Conservation (phyloP, 2,888 invertebrate species). For the Fabriciana adippe region DNA sequence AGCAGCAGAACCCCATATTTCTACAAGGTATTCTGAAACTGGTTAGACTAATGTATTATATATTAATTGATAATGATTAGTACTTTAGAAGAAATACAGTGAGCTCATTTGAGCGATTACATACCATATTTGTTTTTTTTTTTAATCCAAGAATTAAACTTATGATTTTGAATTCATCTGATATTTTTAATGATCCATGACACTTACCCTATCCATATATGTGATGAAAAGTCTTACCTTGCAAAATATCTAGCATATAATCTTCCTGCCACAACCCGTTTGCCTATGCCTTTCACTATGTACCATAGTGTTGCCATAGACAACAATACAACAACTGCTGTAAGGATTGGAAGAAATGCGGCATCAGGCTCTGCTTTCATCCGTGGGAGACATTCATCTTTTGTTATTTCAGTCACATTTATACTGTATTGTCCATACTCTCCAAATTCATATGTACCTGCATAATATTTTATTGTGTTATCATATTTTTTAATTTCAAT, state of each 20-base stretch:
- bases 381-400: constrained; percentile 55
- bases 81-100: too few species aligned
- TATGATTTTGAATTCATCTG: too few species aligned
- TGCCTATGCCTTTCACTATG: constrained; percentile 71
- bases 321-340: constrained; percentile 68
- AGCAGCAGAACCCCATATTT: too few species aligned
- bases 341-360: constrained; percentile 69
- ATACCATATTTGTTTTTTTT: too few species aligned
- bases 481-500: background rate
- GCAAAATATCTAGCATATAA: constrained; percentile 72
- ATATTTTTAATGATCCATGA: background rate
- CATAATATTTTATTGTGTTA: background rate
- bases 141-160: too few species aligned
- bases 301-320: constrained; percentile 79
- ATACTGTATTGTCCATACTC: constrained; percentile 73
- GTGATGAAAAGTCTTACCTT: constrained; percentile 52
- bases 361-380: constrained; percentile 78
- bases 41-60: too few species aligned
- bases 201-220: background rate
- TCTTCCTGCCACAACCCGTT: constrained; percentile 66
- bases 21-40: too few species aligned
- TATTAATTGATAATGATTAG: too few species aligned
- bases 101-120: too few species aligned
- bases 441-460: constrained; percentile 67
- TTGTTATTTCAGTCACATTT: constrained; percentile 53